Evolutionary conservation across 2,113 vertebrate genomes (phyloP).

Genomic region (Podarcis muralis): DNA sequence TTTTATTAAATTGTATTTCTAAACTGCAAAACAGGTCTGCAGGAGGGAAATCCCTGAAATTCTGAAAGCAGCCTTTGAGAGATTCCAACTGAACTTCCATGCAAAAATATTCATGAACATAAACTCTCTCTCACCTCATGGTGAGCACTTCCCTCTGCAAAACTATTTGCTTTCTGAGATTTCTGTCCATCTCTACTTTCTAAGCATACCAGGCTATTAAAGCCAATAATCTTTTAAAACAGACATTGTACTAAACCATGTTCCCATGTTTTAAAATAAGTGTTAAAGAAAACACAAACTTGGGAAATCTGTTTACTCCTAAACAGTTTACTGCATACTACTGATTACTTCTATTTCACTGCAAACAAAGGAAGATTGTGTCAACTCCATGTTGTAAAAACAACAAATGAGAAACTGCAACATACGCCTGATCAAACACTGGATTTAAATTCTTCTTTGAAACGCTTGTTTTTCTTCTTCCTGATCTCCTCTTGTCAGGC

Average conservation of each 20-base stretch:
- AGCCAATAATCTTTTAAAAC: neutral
- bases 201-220: no score
- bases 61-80: neutral
- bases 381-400: neutral
- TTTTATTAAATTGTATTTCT: neutral
- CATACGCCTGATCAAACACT: slow-evolving; percentile 90
- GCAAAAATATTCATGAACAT: neutral
- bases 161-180: neutral
- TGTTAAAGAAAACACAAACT: neutral
- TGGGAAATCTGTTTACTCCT: neutral
- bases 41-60: neutral
- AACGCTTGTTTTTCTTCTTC: slow-evolving; percentile 93
- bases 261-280: no score
- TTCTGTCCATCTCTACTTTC: neutral
- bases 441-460: slow-evolving; percentile 92
- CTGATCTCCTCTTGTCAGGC: slow-evolving; percentile 93
- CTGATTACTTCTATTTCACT: neutral
- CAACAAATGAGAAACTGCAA: neutral
- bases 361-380: neutral
- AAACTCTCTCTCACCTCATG: neutral
- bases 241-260: neutral
- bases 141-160: neutral
- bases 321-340: neutral
- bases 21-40: neutral
- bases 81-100: neutral